Conservation (phyloP, 2,797 vertebrate genomes). For the Lacerta bilineata region DNA sequence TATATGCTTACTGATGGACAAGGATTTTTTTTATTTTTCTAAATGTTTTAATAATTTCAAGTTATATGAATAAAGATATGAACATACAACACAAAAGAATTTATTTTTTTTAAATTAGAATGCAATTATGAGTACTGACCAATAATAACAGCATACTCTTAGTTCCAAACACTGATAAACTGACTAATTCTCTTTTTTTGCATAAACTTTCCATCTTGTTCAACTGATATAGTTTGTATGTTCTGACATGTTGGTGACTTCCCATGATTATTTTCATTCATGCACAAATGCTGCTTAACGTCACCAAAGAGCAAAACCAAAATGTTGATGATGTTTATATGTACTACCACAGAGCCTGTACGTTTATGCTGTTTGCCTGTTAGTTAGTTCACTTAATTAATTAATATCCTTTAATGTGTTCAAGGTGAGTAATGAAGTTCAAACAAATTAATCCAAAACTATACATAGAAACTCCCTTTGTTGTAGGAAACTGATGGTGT, state of each 20-base stretch:
- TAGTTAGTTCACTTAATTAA: neutral
- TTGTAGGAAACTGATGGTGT: too few species aligned
- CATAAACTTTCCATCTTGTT: neutral
- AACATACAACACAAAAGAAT: neutral
- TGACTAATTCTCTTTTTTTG: neutral
- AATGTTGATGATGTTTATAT: too few species aligned
- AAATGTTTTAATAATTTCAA: neutral
- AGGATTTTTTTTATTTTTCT: constrained; percentile 24
- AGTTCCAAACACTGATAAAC: neutral
- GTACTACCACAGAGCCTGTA: neutral
- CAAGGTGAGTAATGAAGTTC: neutral
- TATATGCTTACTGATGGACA: neutral
- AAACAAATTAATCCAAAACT: neutral
- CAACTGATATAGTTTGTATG: neutral
- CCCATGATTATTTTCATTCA: neutral
- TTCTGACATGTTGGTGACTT: neutral
- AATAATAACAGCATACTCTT: neutral
- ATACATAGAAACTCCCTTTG: too few species aligned
- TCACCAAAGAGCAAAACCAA: neutral
- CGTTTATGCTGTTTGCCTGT: neutral
- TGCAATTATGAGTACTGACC: neutral
- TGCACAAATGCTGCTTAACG: neutral
- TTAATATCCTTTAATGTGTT: neutral
- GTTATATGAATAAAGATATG: neutral
- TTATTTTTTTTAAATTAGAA: constrained; percentile 15